phyloP scores from a whole-genome alignment of 2,888 invertebrate genomes.

The Idaea biselata region DNA sequence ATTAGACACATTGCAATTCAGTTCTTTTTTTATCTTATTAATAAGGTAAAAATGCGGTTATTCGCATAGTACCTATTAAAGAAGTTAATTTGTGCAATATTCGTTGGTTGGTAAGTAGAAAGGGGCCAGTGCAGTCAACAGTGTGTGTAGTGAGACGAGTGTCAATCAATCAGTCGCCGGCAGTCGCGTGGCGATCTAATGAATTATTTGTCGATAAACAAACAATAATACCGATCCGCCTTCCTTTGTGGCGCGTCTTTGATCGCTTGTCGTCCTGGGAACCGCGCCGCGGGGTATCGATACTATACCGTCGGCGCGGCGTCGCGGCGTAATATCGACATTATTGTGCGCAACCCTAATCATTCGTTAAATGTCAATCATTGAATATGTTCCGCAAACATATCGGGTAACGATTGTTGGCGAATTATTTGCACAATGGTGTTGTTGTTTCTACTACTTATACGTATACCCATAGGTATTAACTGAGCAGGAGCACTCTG shows the following conservation, averaged over 20 bases:
- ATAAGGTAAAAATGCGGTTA: too few species aligned
- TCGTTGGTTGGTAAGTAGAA: neutral
- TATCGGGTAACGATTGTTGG: conserved; percentile 15
- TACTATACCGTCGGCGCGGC: neutral
- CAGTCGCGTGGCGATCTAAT: conserved; percentile 61
- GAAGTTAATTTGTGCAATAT: too few species aligned
- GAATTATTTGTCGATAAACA: conserved; percentile 56
- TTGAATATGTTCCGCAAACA: conserved; percentile 8
- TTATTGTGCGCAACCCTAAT: conserved; percentile 9
- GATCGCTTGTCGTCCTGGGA: conserved; percentile 21
- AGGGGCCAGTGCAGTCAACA: neutral
- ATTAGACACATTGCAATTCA: too few species aligned
- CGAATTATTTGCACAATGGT: conserved; percentile 4
- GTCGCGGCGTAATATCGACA: too few species aligned
- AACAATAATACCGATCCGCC: conserved; percentile 29
- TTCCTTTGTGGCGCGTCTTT: conserved; percentile 18
- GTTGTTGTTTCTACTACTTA: neutral
- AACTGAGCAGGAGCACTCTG: too few species aligned
- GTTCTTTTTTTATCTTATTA: too few species aligned
- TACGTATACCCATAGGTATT: neutral
- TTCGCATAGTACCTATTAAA: too few species aligned
- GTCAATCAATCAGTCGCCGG: conserved; percentile 48
- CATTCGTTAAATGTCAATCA: conserved; percentile 9
- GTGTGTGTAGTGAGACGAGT: conserved; percentile 10
- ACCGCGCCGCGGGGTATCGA: conserved; percentile 5